Evolutionary conservation across 2,113 vertebrate species (phyloP).

Genomic region (Rafetus swinhoei): DNA sequence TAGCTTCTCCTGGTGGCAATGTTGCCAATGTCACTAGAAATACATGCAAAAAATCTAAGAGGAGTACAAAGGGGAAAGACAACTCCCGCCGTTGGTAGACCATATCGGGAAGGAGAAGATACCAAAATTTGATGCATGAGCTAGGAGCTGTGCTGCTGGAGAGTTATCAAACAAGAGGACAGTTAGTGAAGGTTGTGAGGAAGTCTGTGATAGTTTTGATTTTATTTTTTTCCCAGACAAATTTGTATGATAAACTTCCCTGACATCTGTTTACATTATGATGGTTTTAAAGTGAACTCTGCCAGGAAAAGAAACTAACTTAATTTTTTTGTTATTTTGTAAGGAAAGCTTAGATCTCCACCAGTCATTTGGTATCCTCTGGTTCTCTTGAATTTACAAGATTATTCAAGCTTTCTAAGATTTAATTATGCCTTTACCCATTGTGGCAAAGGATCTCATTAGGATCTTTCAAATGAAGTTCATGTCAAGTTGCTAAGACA

Average conservation of each 20-base stretch:
- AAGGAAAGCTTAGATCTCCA: neutral
- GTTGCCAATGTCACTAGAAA: neutral
- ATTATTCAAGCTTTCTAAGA: neutral
- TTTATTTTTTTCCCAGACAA: neutral
- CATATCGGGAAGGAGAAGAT: fast-evolving
- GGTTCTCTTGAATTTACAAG: neutral
- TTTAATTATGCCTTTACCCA: neutral
- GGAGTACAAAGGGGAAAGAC: neutral
- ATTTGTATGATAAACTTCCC: neutral
- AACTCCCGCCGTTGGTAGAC: fast-evolving
- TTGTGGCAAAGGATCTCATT: neutral
- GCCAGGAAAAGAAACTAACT: neutral
- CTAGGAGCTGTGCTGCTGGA: fast-evolving
- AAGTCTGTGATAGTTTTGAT: fast-evolving
- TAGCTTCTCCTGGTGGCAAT: neutral
- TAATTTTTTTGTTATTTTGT: neutral
- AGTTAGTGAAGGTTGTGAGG: neutral
- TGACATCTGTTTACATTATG: neutral
- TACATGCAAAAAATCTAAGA: neutral
- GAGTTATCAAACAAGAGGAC: neutral
- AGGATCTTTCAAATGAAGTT: neutral
- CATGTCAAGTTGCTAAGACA: neutral
- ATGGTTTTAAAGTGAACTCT: neutral
- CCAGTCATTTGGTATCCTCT: neutral
- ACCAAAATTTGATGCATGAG: neutral